Percentiles rank a stretch among this genome's conserved stretches.
These are phyloP conservation scores for Sciurus niger DNA, from an alignment of 2,113 vertebrate genomes.

Conservation along the genomic window DNA sequence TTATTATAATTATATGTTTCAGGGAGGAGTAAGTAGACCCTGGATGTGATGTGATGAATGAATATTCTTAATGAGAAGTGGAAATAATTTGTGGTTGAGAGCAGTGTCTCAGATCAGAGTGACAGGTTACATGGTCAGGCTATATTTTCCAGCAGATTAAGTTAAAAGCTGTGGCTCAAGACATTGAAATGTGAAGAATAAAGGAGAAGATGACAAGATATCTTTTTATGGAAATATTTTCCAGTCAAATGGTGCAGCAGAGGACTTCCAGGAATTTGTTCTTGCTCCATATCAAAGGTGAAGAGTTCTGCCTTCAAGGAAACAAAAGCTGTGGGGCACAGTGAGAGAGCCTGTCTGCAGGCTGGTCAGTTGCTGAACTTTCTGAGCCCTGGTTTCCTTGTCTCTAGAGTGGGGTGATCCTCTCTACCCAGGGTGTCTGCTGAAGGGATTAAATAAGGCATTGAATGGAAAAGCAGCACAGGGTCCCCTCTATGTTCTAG, in stretches of 20 bases:
- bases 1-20: conserved; percentile 85
- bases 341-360: background rate
- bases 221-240: conserved; percentile 78
- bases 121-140: conserved; percentile 72
- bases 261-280: conserved; percentile 71
- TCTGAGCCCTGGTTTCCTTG: background rate
- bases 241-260: conserved; percentile 68
- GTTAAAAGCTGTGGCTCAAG: conserved; percentile 72
- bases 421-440: background rate
- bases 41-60: conserved; percentile 81
- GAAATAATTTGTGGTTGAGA: conserved; percentile 87
- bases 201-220: conserved; percentile 58
- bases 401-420: background rate
- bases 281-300: background rate
- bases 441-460: background rate
- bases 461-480: background rate
- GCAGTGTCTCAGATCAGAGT: conserved; percentile 74
- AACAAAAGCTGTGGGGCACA: background rate
- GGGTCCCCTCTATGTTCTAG: background rate
- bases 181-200: conserved; percentile 77
- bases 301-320: conserved; percentile 23
- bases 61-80: conserved; percentile 85
- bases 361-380: background rate
- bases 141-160: conserved; percentile 80
- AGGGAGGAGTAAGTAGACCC: conserved; percentile 81